These are phyloP conservation scores for Oncorhynchus clarkii DNA, from an alignment of 2,113 vertebrate species.

Conservation along the genomic window DNA sequence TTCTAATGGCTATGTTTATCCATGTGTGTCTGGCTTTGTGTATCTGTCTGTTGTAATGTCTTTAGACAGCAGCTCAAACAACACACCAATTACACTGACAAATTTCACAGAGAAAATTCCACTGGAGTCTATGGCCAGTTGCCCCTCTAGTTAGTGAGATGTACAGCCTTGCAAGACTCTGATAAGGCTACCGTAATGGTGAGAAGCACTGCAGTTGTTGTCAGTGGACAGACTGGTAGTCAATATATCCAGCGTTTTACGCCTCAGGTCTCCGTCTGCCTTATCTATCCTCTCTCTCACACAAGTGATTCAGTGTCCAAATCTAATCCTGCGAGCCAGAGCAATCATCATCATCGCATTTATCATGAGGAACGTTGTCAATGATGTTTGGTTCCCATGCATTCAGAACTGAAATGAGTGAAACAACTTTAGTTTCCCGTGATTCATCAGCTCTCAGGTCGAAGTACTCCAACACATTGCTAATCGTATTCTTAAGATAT, in stretches of 20 bases:
- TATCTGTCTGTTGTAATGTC: background rate
- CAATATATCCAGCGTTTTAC: slow-evolving; percentile 20
- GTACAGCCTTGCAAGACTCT: background rate
- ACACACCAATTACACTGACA: background rate
- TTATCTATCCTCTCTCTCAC: slow-evolving; percentile 49
- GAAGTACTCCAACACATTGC: background rate
- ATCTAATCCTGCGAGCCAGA: slow-evolving; percentile 30
- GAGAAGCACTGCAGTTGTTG: slow-evolving; percentile 45
- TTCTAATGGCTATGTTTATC: background rate
- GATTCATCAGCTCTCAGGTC: background rate
- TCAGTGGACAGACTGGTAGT: slow-evolving; percentile 18
- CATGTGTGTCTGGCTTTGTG: background rate
- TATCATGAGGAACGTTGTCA: slow-evolving; percentile 25
- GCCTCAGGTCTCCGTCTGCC: slow-evolving; percentile 25
- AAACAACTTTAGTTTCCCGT: background rate
- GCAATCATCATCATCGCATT: slow-evolving; percentile 16
- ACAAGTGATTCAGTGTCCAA: slow-evolving; percentile 53
- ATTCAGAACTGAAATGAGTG: background rate
- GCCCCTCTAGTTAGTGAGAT: background rate
- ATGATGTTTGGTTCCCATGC: slow-evolving; percentile 39
- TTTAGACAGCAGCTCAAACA: background rate
- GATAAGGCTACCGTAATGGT: slow-evolving; percentile 25
- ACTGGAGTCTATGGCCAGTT: background rate
- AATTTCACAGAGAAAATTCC: background rate
- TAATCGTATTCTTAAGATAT: background rate